Evolutionary conservation across 1,140 invertebrate species (phyloP).

Genomic region (Oedothorax gibbosus): DNA sequence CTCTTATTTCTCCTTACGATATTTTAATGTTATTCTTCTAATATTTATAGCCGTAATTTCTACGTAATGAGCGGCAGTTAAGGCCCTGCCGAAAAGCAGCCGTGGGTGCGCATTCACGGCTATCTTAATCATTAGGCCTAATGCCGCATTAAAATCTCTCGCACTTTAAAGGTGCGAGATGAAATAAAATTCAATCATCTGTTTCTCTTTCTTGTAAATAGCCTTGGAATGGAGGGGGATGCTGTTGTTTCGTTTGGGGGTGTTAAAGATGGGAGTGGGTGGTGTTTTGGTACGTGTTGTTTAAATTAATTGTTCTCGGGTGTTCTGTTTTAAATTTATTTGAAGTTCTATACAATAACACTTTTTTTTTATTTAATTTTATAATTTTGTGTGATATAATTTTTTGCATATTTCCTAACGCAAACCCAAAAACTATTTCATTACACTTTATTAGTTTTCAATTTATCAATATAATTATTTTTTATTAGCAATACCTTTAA

Average conservation of each 20-base stretch:
- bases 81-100: slow-evolving; percentile 53
- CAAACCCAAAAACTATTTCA: too few relatives aligned
- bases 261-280: neutral
- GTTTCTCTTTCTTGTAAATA: slow-evolving; percentile 56
- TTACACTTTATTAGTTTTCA: too few relatives aligned
- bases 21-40: slow-evolving; percentile 62
- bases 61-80: slow-evolving; percentile 60
- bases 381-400: too few relatives aligned
- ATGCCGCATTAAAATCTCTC: slow-evolving; percentile 60
- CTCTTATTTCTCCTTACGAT: slow-evolving; percentile 62
- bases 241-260: slow-evolving; percentile 9
- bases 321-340: neutral
- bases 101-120: slow-evolving; percentile 58
- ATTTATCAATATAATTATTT: too few relatives aligned
- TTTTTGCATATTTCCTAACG: too few relatives aligned
- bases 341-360: too few relatives aligned
- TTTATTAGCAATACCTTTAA: too few relatives aligned
- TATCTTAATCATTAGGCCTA: slow-evolving; percentile 61
- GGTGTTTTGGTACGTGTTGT: neutral
- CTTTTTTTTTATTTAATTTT: too few relatives aligned
- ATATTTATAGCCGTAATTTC: slow-evolving; percentile 61
- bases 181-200: slow-evolving; percentile 61
- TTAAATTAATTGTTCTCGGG: slow-evolving; percentile 9
- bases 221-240: slow-evolving; percentile 6
- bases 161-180: slow-evolving; percentile 6